Percentiles rank a stretch among this genome's conserved stretches.
Evolutionary conservation across 2,888 invertebrate species (phyloP).

Genomic region (Mimachlamys varia): DNA sequence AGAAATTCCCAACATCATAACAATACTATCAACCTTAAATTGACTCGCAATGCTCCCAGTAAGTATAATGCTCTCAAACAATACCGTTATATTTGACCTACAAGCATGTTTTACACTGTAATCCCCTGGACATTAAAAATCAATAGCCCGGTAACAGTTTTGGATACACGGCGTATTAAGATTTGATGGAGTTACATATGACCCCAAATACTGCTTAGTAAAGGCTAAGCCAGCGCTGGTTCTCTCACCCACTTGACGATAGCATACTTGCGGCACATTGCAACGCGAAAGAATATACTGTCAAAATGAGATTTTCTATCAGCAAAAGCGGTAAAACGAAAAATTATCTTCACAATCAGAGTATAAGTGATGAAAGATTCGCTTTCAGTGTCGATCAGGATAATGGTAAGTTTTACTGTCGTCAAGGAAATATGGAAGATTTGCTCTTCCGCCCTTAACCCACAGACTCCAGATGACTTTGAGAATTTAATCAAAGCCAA

Average conservation of each 20-base stretch:
- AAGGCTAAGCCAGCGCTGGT: neutral
- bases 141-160: neutral
- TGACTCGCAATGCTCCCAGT: too few relatives aligned
- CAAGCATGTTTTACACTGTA: neutral
- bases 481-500: conserved; percentile 27
- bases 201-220: neutral
- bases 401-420: neutral
- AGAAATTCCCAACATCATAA: too few relatives aligned
- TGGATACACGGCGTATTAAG: neutral
- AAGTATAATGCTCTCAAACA: too few relatives aligned
- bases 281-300: neutral
- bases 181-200: neutral
- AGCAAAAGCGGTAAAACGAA: neutral
- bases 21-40: too few relatives aligned
- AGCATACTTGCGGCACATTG: neutral
- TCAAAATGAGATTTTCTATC: conserved; percentile 23
- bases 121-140: neutral
- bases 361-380: neutral
- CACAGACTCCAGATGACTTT: neutral
- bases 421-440: neutral
- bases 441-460: neutral
- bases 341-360: neutral
- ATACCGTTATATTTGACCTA: neutral
- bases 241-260: neutral
- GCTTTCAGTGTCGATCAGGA: neutral